Conservation (phyloP, 2,888 invertebrate species). For the Volucella inflata region DNA sequence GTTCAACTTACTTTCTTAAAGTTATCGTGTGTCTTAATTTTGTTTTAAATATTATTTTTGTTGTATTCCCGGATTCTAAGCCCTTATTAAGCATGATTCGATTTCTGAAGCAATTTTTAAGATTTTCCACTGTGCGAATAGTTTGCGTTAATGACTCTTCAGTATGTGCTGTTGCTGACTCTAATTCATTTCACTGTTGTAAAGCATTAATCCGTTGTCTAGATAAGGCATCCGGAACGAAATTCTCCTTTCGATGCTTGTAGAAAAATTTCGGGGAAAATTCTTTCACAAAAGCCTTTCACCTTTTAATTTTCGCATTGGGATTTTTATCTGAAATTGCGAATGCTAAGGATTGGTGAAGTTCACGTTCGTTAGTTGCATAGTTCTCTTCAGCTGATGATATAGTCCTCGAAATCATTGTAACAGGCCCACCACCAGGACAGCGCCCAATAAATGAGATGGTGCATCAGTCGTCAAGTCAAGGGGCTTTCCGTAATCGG, state of each 20-base stretch:
- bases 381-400: too few relatives aligned
- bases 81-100: conserved; percentile 43
- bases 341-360: conserved; percentile 32
- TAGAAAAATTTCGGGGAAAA: conserved; percentile 17
- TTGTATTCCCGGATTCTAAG: not conserved
- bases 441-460: too few relatives aligned
- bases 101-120: conserved; percentile 48
- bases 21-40: conserved; percentile 17
- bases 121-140: conserved; percentile 45
- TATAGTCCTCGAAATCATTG: too few relatives aligned
- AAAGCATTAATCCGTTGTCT: conserved; percentile 41
- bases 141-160: conserved; percentile 45
- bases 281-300: conserved; percentile 36
- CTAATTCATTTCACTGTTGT: conserved; percentile 42
- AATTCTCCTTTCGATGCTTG: conserved; percentile 79
- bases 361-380: too few relatives aligned
- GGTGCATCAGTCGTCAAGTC: too few relatives aligned
- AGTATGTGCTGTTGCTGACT: conserved; percentile 48
- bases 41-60: conserved; percentile 29
- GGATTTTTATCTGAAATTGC: conserved; percentile 34
- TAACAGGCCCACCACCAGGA: too few relatives aligned
- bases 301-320: conserved; percentile 41
- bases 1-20: not conserved
- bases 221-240: conserved; percentile 71
- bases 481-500: too few relatives aligned